Percentiles rank a stretch among this genome's conserved stretches.
phyloP scores from a whole-genome alignment of 2,113 vertebrate species.

The Verasper variegatus region DNA sequence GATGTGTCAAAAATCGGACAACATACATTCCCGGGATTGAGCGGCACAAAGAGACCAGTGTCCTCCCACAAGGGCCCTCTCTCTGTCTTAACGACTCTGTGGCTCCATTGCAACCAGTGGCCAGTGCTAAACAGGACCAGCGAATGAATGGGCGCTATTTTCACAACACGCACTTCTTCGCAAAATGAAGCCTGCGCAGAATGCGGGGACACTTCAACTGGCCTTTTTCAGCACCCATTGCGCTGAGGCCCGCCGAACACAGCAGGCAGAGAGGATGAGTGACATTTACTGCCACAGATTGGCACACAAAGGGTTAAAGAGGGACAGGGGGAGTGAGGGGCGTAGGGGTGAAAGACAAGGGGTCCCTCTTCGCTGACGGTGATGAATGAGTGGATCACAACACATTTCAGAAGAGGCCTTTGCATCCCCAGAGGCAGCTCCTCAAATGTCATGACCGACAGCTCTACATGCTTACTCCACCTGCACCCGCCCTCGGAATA shows the following conservation, averaged over 20 bases:
- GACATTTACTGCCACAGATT: conserved; percentile 61
- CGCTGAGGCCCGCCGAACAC: conserved; percentile 49
- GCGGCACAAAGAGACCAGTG: conserved; percentile 75
- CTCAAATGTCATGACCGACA: conserved; percentile 72
- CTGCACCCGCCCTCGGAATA: conserved; percentile 49
- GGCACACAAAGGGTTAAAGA: conserved; percentile 71
- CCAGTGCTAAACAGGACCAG: conserved; percentile 65
- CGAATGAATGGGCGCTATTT: conserved; percentile 79
- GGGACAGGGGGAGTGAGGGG: conserved; percentile 37
- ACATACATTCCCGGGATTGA: conserved; percentile 74
- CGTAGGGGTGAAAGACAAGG: conserved; percentile 70
- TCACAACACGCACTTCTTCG: conserved; percentile 67
- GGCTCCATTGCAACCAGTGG: conserved; percentile 70
- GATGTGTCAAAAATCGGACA: conserved; percentile 77
- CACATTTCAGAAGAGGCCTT: conserved; percentile 69
- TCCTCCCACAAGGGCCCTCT: conserved; percentile 74
- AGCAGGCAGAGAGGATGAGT: conserved; percentile 51
- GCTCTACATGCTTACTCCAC: conserved; percentile 57
- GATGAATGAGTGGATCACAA: conserved; percentile 79
- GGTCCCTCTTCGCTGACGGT: conserved; percentile 64
- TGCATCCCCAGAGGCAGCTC: conserved; percentile 62
- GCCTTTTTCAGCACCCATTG: conserved; percentile 70
- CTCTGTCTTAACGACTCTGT: conserved; percentile 67
- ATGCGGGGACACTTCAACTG: conserved; percentile 73
- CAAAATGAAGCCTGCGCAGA: conserved; percentile 73